phyloP scores from a whole-genome alignment of 2,113 vertebrate species.

The Odocoileus hemionus region DNA sequence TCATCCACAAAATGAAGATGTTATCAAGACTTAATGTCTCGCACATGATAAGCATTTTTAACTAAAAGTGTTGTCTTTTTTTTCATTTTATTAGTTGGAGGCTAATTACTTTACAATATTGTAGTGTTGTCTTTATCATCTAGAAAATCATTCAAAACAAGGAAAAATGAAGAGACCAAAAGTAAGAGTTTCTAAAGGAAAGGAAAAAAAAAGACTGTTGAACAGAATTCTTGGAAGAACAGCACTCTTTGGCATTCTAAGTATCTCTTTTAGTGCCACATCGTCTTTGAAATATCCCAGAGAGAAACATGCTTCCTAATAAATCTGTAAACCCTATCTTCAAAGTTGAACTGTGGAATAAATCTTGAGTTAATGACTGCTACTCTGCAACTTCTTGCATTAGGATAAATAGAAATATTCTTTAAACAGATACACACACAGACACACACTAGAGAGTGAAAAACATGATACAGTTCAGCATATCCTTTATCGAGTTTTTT shows the following conservation, averaged over 20 bases:
- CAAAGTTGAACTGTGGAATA: not conserved
- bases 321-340: not conserved
- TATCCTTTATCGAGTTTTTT: not conserved
- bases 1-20: not conserved
- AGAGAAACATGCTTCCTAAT: not conserved
- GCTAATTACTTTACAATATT: too few species aligned
- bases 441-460: not conserved
- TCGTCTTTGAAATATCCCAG: not conserved
- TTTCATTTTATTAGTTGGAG: too few species aligned
- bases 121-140: not conserved
- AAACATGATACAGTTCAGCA: not conserved
- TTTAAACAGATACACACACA: not conserved
- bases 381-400: not conserved
- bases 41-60: not conserved
- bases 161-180: not conserved
- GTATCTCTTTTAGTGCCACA: not conserved
- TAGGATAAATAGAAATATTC: not conserved
- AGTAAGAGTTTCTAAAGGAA: not conserved
- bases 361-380: not conserved
- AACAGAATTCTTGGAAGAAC: not conserved
- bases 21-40: not conserved
- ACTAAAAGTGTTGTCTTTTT: not conserved
- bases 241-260: not conserved
- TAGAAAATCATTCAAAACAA: not conserved
- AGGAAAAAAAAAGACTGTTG: not conserved